A percentile compares a stretch with the other conserved stretches of the same genome.
Evolutionary conservation across 2,797 vertebrate species (phyloP).

Genomic region (Takifugu rubripes): DNA sequence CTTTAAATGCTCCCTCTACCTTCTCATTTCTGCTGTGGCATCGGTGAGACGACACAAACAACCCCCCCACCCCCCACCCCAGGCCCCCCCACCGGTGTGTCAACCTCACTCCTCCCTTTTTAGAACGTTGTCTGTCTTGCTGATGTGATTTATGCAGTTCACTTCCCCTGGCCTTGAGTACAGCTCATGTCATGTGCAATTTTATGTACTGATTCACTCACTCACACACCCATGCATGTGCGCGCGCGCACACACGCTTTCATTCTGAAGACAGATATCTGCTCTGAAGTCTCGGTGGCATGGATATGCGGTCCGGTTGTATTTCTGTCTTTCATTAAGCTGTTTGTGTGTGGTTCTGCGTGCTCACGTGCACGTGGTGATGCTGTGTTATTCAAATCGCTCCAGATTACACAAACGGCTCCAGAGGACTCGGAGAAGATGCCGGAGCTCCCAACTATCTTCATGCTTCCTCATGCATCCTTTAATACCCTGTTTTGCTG

Average conservation of each 20-base stretch:
- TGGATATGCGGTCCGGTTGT: constrained; percentile 1
- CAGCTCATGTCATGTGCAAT: not conserved
- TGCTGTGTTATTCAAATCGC: constrained; percentile 1
- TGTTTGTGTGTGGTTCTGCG: not conserved
- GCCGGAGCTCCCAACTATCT: not conserved
- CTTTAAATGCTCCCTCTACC: too few species aligned
- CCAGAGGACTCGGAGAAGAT: constrained; percentile 1
- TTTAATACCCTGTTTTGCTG: too few species aligned
- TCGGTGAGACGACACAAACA: not conserved
- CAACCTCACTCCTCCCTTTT: not conserved
- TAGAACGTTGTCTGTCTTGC: constrained; percentile 1
- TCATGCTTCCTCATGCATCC: not conserved
- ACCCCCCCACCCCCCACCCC: not conserved
- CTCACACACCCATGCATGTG: not conserved
- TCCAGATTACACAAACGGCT: not conserved
- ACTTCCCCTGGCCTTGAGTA: constrained; percentile 3
- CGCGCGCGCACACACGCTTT: not conserved
- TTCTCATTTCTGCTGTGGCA: too few species aligned
- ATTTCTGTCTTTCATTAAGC: not conserved
- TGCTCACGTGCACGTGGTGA: not conserved
- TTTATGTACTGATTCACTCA: not conserved
- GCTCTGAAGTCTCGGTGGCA: constrained; percentile 4
- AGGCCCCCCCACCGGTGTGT: not conserved
- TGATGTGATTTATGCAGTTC: constrained; percentile 13
- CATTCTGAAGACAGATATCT: constrained; percentile 1